Conservation (phyloP, 2,113 vertebrate genomes). For the Cyphotilapia sp. region DNA sequence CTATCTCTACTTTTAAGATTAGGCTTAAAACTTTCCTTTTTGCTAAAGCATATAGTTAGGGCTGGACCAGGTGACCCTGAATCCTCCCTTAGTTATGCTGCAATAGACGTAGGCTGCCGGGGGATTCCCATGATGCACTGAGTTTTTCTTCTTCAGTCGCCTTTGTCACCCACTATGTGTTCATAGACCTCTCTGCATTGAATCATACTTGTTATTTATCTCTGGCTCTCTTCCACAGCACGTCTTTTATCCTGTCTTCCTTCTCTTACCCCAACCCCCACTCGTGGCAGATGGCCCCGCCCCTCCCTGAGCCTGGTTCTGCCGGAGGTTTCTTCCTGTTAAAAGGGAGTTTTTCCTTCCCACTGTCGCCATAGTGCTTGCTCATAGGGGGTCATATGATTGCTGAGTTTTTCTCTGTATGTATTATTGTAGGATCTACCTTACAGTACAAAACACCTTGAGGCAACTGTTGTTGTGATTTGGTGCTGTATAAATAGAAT, state of each 20-base stretch:
- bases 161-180: neutral
- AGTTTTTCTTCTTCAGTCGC: neutral
- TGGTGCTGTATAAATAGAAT: neutral
- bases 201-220: neutral
- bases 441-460: neutral
- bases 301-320: neutral
- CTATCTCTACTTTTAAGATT: neutral
- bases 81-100: too few species aligned
- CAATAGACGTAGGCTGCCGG: too few species aligned
- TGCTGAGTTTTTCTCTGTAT: accelerated
- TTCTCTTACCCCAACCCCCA: neutral
- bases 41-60: neutral
- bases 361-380: accelerated
- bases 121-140: too few species aligned
- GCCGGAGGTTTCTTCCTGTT: neutral
- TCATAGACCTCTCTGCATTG: accelerated
- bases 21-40: neutral
- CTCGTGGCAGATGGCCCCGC: neutral
- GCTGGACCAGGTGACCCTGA: too few species aligned
- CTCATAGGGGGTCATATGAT: neutral
- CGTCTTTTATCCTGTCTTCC: neutral
- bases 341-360: neutral
- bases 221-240: neutral
- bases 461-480: neutral
- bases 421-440: neutral